These are phyloP conservation scores for Gadus chalcogrammus DNA, from an alignment of 2,113 vertebrate genomes.

Conservation along the genomic window DNA sequence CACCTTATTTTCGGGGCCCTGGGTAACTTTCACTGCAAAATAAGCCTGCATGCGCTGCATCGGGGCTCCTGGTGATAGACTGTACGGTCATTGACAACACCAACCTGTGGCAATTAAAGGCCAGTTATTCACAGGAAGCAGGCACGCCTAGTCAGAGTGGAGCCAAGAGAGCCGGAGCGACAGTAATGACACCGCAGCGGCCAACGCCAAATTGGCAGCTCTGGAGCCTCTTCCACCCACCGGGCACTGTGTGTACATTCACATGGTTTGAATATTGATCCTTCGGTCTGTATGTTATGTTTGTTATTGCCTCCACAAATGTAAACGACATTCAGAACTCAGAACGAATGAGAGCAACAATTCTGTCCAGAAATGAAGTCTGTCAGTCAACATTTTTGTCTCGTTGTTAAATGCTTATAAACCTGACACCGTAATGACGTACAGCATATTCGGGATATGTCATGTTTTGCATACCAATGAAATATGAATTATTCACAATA, in stretches of 20 bases:
- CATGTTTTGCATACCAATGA: too few relatives aligned
- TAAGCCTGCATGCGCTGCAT: not conserved
- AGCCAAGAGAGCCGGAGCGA: constrained; percentile 6
- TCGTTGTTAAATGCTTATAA: too few relatives aligned
- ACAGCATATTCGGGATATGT: too few relatives aligned
- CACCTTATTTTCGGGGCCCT: not conserved
- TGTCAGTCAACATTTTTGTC: not conserved
- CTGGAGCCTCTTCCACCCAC: not conserved
- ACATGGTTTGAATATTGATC: not conserved
- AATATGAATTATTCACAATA: too few relatives aligned
- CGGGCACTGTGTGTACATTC: too few relatives aligned
- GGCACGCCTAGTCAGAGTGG: constrained; percentile 25
- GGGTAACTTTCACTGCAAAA: constrained; percentile 6
- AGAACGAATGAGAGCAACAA: not conserved
- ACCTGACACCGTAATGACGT: too few relatives aligned
- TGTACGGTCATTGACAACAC: constrained; percentile 27
- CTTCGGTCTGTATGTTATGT: constrained; percentile 4
- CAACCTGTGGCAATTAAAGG: constrained; percentile 30
- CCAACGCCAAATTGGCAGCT: constrained; percentile 17
- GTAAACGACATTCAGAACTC: not conserved
- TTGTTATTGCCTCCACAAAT: not conserved
- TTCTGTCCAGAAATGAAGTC: not conserved
- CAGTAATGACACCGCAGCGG: constrained; percentile 31
- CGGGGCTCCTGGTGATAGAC: constrained; percentile 20
- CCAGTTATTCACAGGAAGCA: constrained; percentile 28